Percentiles rank a stretch among this genome's conserved stretches.
Conservation (phyloP, 2,113 vertebrate genomes). For the Pardalotus punctatus region DNA sequence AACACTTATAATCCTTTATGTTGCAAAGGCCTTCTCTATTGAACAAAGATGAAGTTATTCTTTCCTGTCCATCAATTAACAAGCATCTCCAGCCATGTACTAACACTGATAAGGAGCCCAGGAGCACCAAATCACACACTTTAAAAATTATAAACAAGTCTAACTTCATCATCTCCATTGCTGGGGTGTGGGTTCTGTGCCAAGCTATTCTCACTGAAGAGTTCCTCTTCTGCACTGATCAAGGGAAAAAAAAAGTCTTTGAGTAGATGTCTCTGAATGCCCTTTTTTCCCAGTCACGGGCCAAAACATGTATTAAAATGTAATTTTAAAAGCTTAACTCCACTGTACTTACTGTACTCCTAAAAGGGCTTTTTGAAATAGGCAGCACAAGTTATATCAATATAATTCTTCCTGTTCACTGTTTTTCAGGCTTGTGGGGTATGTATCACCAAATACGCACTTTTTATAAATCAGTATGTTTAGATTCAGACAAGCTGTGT, state of each 20-base stretch:
- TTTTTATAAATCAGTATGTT: slow-evolving; percentile 50
- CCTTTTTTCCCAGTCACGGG: neutral
- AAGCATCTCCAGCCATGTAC: neutral
- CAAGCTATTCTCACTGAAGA: neutral
- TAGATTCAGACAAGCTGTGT: slow-evolving; percentile 52
- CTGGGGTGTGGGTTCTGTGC: neutral
- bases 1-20: neutral
- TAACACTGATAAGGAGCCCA: neutral
- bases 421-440: neutral
- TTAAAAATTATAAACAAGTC: neutral
- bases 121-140: neutral
- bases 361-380: neutral
- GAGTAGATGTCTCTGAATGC: neutral
- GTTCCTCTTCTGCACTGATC: neutral
- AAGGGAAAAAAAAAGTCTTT: neutral
- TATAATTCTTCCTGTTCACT: neutral
- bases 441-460: slow-evolving; percentile 13
- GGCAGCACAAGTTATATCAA: neutral
- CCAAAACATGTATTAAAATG: neutral
- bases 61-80: neutral
- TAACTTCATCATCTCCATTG: neutral
- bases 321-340: neutral
- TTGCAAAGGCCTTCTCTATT: neutral
- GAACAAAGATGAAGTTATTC: neutral
- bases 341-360: neutral